A percentile compares a stretch with the other conserved stretches of the same genome.
Conservation (phyloP, 2,113 vertebrate species). For the Daubentonia madagascariensis region DNA sequence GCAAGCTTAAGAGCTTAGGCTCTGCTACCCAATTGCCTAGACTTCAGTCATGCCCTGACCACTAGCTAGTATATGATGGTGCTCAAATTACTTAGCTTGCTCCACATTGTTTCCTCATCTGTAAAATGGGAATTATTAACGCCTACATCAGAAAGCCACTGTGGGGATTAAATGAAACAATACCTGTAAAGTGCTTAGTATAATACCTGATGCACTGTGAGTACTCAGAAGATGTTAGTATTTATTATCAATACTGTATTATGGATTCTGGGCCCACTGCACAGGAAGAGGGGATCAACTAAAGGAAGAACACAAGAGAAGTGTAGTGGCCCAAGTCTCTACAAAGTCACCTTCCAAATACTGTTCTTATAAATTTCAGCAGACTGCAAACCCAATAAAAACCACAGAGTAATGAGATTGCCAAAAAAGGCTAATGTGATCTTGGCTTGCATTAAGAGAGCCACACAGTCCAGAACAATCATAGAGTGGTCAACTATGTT, state of each 20-base stretch:
- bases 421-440: background rate
- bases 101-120: background rate
- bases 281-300: background rate
- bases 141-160: background rate
- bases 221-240: background rate
- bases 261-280: background rate
- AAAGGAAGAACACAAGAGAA: background rate
- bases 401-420: background rate
- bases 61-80: background rate
- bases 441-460: background rate
- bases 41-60: background rate
- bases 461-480: background rate
- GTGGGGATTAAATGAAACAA: background rate
- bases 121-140: background rate
- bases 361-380: background rate
- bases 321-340: background rate
- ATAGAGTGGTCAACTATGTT: background rate
- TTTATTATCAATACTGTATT: background rate
- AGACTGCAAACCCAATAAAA: background rate
- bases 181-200: background rate
- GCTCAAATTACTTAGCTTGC: background rate
- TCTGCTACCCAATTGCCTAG: background rate
- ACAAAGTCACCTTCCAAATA: background rate
- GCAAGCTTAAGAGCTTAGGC: background rate
- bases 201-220: background rate